These are phyloP conservation scores for Myopa tessellatipennis DNA, from an alignment of 2,888 invertebrate genomes.

Conservation along the genomic window DNA sequence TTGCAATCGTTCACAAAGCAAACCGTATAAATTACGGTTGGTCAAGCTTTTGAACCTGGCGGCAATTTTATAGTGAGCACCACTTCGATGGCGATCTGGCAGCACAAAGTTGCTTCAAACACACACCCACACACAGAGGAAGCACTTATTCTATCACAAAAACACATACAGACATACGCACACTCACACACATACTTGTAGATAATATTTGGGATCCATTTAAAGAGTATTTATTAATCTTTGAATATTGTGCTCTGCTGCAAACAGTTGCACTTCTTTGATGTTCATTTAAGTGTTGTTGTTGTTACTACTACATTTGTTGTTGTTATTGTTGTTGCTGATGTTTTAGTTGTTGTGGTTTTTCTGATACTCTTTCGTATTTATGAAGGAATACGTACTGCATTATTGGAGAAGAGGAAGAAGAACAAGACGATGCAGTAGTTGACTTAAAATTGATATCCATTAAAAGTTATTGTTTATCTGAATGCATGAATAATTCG, in stretches of 20 bases:
- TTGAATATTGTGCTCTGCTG: not conserved
- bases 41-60: not conserved
- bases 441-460: too few relatives aligned
- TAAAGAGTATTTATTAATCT: not conserved
- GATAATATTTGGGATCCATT: not conserved
- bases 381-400: too few relatives aligned
- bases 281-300: too few relatives aligned
- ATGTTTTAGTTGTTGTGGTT: too few relatives aligned
- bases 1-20: not conserved
- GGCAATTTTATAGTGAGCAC: not conserved
- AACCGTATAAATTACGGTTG: not conserved
- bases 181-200: not conserved
- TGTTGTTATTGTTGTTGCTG: too few relatives aligned
- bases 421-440: too few relatives aligned
- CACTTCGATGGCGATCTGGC: not conserved
- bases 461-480: too few relatives aligned
- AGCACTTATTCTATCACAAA: not conserved
- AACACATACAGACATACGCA: not conserved
- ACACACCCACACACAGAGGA: not conserved
- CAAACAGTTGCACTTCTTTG: not conserved
- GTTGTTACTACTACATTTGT: too few relatives aligned
- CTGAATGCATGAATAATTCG: too few relatives aligned
- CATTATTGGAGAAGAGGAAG: too few relatives aligned
- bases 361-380: too few relatives aligned
- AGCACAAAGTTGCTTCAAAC: not conserved